These are phyloP conservation scores for Sipha maydis DNA, from an alignment of 2,888 invertebrate species.

Conservation along the genomic window DNA sequence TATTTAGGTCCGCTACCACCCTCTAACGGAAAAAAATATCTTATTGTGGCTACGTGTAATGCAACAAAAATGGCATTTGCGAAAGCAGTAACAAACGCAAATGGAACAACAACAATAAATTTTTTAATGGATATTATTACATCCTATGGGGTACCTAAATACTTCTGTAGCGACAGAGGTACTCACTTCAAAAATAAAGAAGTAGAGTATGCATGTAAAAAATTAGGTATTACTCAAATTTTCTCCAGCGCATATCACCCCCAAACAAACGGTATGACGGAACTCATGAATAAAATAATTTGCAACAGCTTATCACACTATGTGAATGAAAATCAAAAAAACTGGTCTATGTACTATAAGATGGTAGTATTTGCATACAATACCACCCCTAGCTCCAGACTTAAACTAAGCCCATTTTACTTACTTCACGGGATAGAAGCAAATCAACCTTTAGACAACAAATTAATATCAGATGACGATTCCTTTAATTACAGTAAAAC, in stretches of 20 bases:
- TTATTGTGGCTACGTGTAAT: not conserved
- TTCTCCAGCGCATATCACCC: not conserved
- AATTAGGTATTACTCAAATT: constrained; percentile 2
- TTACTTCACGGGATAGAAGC: not conserved
- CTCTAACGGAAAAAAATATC: not conserved
- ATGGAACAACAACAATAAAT: not conserved
- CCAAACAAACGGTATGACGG: constrained; percentile 5
- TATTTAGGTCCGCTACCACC: constrained; percentile 34
- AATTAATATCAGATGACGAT: not conserved
- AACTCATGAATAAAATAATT: constrained; percentile 21
- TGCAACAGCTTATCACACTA: constrained; percentile 2
- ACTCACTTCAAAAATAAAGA: constrained; percentile 26
- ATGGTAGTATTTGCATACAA: not conserved
- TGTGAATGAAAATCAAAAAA: constrained; percentile 27
- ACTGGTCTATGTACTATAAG: constrained; percentile 5
- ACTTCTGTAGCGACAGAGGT: not conserved
- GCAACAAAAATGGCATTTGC: too few relatives aligned
- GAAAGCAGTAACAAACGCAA: constrained; percentile 2
- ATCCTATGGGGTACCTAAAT: not conserved
- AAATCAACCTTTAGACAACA: not conserved
- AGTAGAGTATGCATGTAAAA: not conserved
- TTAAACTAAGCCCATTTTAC: not conserved
- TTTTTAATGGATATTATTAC: constrained; percentile 11
- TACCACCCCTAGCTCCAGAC: not conserved
- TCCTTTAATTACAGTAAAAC: not conserved